Evolutionary conservation across 2,797 vertebrate species (phyloP), one percentile per base, ranked within the genome.

Genomic region (Enteromius viviparus): DNA sequence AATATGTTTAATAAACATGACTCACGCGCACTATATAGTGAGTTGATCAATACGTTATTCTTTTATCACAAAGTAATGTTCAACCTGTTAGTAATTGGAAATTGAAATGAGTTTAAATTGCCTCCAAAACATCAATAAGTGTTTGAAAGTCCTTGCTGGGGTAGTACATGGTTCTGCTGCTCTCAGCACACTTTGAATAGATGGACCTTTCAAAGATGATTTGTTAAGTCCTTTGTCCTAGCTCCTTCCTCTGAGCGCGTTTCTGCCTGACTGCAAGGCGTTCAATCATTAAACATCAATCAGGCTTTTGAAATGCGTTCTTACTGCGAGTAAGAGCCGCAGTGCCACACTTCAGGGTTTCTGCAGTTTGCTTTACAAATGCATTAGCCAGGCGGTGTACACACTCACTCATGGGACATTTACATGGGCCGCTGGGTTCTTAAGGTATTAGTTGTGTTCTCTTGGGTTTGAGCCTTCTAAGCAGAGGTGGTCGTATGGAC

Each of bases 191-290:
- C 88, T 89, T 89, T 88, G 84, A 78, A 53, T 86, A 84, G 89
- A 92, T 89, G 53, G 89, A 91, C 89, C 90, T 91, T 90, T 92
- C 89, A 89, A 69, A 84, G 66, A 89, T 88, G 89, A 93, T 93
- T 93, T 90, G 85, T 89, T 86, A 80, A 69, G 76, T 88, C 53
- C 51, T 85, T 88, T 90, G 87, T 78, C 87, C 85, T 74, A 53
- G 78, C 19, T 86, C 87, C 83, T 87, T 77, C 68, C 51, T 66
- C 42, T 17, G 78, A 49, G 68, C 15, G 81, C 19, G 37, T 81
- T 81, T 80, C 55, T 82, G 55, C 83, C 76, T 40, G 78, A 71
- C 81, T 77, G 84, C 84, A 55, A 78, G 74, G 66, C 68, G 65
- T 79, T 84, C 78, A 60, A 81, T 87, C 86, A 83, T 85, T 81